Base-by-base conservation (phyloP, 2,888 invertebrate genomes). In the Cosmia trapezina region DNA sequence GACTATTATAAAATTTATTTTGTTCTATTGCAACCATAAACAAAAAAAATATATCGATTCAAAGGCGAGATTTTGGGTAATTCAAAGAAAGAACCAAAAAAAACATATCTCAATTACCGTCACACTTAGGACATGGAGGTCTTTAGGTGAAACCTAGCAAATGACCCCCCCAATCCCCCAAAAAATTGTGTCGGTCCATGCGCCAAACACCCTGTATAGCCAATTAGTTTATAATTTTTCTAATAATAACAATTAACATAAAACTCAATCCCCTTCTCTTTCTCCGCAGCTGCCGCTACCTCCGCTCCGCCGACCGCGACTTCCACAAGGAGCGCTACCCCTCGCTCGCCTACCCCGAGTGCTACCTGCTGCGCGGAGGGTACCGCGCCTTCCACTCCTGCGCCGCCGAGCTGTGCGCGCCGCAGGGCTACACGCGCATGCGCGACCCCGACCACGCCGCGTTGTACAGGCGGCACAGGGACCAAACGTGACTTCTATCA, bases 321-420 rank as follows among this genome's bases (percentile, higher is more conserved):
- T 95, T 97, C 57, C 98, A 99, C 94, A 97, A 97, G 77, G 97
- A 98, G 68, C 96, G 97, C 78, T 99, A 99, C 93, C 99, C 99
- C 0, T 95, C 97, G 0, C 96, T 99, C 96, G 98, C 90, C 99
- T 98, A 17, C 96, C 99, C 99, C 0, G 99, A 99, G 93, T 96
- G 99, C 4, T 99, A 99, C 94, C 96, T 99, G 2, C 96, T 99
- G 41, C 98, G 99, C 89, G 98, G 98, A 14, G 96, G 96, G 0
- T 96, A 96, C 89, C 79, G 92, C 2, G 88, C 92, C 47, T 99
- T 99, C 96, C 99, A 97, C 92, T 96, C 97, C 84, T 94, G 96
- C 1, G 97, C 97, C 89, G 94, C 97, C 41, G 95, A 96, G 0
- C 94, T 98, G 63, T 96, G 96, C 83, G 98, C 98, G 89, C 97